Percentiles rank a stretch among this genome's conserved stretches.
Conservation (phyloP, 2,113 vertebrate species). For the Genyomyrus donnyi region DNA sequence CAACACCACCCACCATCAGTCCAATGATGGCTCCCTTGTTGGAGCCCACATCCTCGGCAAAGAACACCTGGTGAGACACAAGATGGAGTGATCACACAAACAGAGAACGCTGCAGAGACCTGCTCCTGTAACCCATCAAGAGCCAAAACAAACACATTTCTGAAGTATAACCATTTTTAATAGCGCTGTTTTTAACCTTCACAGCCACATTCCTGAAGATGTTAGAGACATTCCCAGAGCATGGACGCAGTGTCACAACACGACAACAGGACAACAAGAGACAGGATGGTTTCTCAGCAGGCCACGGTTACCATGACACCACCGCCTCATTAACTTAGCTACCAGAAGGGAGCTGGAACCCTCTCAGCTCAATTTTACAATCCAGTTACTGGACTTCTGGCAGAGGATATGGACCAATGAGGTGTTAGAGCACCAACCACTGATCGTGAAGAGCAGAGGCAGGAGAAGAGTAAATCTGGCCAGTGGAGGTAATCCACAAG, state of each 20-base stretch:
- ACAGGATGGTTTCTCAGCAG: constrained; percentile 30
- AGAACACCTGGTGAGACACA: constrained; percentile 74
- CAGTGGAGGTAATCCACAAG: background rate
- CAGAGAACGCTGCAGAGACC: background rate
- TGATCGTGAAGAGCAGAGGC: background rate
- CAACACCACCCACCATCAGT: constrained; percentile 96
- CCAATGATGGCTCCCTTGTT: constrained; percentile 98
- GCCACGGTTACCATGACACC: constrained; percentile 50
- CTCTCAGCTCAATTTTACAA: background rate
- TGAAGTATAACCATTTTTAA: background rate
- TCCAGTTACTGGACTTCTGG: background rate
- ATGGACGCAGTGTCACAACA: background rate
- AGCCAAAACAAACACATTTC: background rate
- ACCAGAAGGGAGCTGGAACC: constrained; percentile 26
- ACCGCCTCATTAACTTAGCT: constrained; percentile 38
- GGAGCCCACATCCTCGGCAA: constrained; percentile 89
- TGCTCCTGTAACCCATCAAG: constrained; percentile 80
- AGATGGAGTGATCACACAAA: background rate
- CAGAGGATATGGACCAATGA: background rate
- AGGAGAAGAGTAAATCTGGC: background rate
- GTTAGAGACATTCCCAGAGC: background rate
- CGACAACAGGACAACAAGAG: background rate
- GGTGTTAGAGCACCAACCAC: background rate
- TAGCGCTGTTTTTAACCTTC: background rate
- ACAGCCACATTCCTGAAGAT: background rate